Evolutionary conservation across 2,888 invertebrate species (phyloP), one percentile per base, ranked within the genome.

Genomic region (Agrypnus murinus): DNA sequence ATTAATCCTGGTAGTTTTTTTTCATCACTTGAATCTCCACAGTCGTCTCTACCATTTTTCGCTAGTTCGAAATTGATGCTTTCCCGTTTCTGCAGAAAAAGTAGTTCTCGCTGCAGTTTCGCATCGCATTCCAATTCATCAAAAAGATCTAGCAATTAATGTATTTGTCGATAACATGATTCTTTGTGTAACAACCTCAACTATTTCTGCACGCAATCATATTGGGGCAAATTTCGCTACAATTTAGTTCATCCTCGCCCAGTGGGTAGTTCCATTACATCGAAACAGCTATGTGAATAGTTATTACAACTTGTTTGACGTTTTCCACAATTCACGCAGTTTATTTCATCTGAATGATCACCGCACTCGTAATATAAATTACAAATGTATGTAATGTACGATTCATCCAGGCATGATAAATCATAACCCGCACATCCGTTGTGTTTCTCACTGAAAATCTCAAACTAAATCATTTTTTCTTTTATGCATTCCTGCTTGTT

Each of bases 11-110:
- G 62, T 10, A n/a, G 34, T 55, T 17, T 45, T n/a, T 15, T n/a
- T 9, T 78, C 79, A 57, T 79, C 79, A 53, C 76, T 78, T 32
- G 65, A 62, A 45, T 80, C 78, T 6, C 74, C 77, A 64, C 80
- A 80, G 63, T 79, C 77, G 19, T 77, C 72, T 1, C 74, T 40
- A 9, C 77, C 77, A 59, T 79, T 72, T 14, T 68, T 65, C 15
- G 73, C 60, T 6, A 72, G 48, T 6, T 19, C 34, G 0, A 36
- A 64, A 17, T 74, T 50, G 17, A 79, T 74, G 73, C 80, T 15
- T 70, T 68, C 8, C 75, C 75, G 65, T 76, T 77, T 17, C 67
- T 67, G 68, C 80, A 80, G 12, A 75, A 68, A 69, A 77, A 78
- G 66, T 74, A 77, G 2, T 62, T 43, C n/a, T 67, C 69, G 36